Base-by-base conservation (phyloP, 2,888 invertebrate genomes). In the Orchesellides sinensis region DNA sequence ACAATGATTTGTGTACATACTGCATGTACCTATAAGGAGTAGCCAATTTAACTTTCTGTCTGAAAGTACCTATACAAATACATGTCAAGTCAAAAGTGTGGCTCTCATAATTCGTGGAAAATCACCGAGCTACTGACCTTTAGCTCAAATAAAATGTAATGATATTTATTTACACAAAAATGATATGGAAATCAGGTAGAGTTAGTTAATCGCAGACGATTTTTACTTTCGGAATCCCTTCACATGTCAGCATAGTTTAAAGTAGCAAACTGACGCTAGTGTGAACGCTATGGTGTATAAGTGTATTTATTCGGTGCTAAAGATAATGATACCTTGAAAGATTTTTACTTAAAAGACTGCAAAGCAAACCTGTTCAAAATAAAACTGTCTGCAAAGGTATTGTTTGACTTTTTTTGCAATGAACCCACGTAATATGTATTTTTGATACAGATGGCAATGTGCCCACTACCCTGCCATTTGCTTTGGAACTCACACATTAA, bases 321-420 rank as follows among this genome's bases (percentile, higher is more conserved):
- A 74, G n/a, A 40, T 65, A 27, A 56, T 66, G 52, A 35, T 63
- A 45, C 75, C 75, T 75, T 75, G 75, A 66, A 35, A 47, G 40
- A 61, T 66, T 73, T 73, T 59, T 54, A 75, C 56, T 52, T 29
- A 63, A 52, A 63, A 49, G 63, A 52, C 5, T 47, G 32, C 29
- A 69, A 47, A 77, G 68, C 29, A 77, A 69, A 77, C 75, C 75
- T 75, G 75, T 75, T 66, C 75, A 65, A 63, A 72, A 72, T 72
- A 65, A 79, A 79, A 72, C 79, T 79, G 79, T 70, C 79, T 72
- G 23, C 70, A 72, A 45, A 63, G 45, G 56, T 65, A 72, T 70
- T 72, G 56, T 72, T 72, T 40, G 78, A 69, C 27, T 59, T 47
- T 77, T 63, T 78, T 54, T 2, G 14, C 61, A 70, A 78, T 47